Evolutionary conservation across 2,888 invertebrate genomes (phyloP), one percentile per base, ranked within the genome.

Genomic region (Conchocele bisecta): DNA sequence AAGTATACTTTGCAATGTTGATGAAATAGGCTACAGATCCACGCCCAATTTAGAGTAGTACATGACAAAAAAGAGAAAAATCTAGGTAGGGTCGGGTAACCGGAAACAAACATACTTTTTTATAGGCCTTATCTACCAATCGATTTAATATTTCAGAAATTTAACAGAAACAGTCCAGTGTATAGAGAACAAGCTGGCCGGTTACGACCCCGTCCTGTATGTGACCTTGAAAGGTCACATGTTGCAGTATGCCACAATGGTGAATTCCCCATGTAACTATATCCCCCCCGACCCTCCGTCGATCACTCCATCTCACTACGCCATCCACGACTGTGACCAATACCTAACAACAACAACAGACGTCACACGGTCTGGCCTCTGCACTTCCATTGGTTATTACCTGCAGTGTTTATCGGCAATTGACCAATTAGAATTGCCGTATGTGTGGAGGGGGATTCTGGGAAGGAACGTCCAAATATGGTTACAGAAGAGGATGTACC

Each of bases 321-420:
- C 37, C 41, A 61, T 72, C 3, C 31, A 20, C 22, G 22, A 46
- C 29, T 72, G 72, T 51, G 57, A 48, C 13, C 20, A 42, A 7
- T 26, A 24, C 17, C 57, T 66, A 17, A 37, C 63, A 29, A 26
- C 39, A 22, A 29, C 39, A 39, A 20, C 24, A 15, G 72, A 72
- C 50, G 39, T 67, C 24, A 57, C 72, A 72, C 66, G 63, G 72
- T 66, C 53, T 13, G 53, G 57, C 20, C 57, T 72, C 7, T 72
- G 72, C 35, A 26, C 17, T 26, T 28, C 50, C 9, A 50, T 72
- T 15, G 51, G 53, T 24, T 35, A 44, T 33, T 67, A 58, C 31
- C 24, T 67, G 4, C 67, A 67, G 29, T 72, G 72, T 46, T 9
- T 72, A 2, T 35, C 58, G 24, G 22, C 29, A 15, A 26, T 67